Percentiles rank a stretch among this genome's conserved stretches.
Evolutionary conservation across 2,888 invertebrate genomes (phyloP).

Genomic region (Pandemis corylana): DNA sequence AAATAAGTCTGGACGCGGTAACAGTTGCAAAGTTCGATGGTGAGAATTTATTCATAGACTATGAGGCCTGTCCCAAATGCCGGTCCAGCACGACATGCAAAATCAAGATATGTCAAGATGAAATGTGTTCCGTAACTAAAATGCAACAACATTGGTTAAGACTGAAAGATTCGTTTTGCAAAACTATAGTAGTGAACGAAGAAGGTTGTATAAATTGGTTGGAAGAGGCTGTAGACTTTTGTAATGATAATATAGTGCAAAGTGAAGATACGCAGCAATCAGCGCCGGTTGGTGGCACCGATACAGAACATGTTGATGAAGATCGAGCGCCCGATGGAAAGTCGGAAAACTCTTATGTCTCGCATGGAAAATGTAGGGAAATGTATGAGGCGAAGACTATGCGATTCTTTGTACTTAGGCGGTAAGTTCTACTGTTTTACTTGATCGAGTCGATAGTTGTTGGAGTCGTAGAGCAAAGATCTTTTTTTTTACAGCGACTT

Average conservation of each 20-base stretch:
- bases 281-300: conserved; percentile 42
- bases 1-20: conserved; percentile 63
- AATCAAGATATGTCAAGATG: conserved; percentile 60
- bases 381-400: conserved; percentile 63
- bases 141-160: conserved; percentile 65
- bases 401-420: conserved; percentile 68
- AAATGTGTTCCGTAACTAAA: conserved; percentile 52
- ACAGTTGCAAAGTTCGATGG: conserved; percentile 71
- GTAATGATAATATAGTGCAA: conserved; percentile 47
- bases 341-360: conserved; percentile 56
- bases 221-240: conserved; percentile 52
- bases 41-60: conserved; percentile 61
- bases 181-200: conserved; percentile 64
- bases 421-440: conserved; percentile 55
- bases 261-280: conserved; percentile 43
- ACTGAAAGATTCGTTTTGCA: conserved; percentile 72
- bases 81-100: conserved; percentile 62
- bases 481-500: conserved; percentile 59
- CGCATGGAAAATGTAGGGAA: conserved; percentile 67
- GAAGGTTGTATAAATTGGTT: conserved; percentile 66
- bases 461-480: not conserved
- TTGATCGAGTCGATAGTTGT: not conserved
- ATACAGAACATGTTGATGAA: conserved; percentile 38
- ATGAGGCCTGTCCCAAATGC: conserved; percentile 68
- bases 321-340: conserved; percentile 51